Conservation (phyloP, 2,888 invertebrate species). For the Timema cristinae region DNA sequence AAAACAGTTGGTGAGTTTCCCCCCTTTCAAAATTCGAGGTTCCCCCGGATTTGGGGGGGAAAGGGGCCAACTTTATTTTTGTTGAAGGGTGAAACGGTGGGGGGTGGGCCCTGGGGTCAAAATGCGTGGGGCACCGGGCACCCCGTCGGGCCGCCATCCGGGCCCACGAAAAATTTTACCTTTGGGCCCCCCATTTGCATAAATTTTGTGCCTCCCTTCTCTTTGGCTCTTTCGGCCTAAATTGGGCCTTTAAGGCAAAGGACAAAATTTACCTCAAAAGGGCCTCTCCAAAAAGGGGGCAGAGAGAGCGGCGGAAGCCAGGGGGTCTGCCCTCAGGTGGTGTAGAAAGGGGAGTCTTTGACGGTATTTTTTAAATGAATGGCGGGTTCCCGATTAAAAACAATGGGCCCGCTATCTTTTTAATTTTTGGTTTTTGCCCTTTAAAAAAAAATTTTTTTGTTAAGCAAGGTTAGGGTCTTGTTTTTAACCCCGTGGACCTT, state of each 20-base stretch:
- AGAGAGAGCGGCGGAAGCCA: constrained; percentile 72
- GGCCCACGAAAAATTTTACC: constrained; percentile 66
- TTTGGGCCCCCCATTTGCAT: constrained; percentile 72
- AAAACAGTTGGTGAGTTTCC: constrained; percentile 47
- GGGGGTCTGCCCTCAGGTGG: constrained; percentile 35
- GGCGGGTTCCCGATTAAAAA: background rate
- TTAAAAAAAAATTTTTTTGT: background rate
- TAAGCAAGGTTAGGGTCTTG: too few relatives aligned
- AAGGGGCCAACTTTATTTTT: constrained; percentile 44
- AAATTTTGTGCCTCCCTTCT: constrained; percentile 77
- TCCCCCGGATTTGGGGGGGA: constrained; percentile 42
- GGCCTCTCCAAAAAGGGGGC: constrained; percentile 80
- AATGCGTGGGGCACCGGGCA: constrained; percentile 36
- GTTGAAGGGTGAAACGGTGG: constrained; percentile 48
- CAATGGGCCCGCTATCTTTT: background rate
- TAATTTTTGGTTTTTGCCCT: too few relatives aligned
- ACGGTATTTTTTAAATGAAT: background rate
- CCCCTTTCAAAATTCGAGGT: constrained; percentile 54
- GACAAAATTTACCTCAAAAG: constrained; percentile 92
- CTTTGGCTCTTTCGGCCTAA: constrained; percentile 97
- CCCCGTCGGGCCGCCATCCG: constrained; percentile 52
- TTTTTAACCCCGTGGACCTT: too few relatives aligned
- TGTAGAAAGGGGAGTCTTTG: background rate
- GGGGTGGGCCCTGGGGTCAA: constrained; percentile 13
- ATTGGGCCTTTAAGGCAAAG: constrained; percentile 95